Conservation (phyloP, 2,888 invertebrate genomes). For the Diarsia rubi region DNA sequence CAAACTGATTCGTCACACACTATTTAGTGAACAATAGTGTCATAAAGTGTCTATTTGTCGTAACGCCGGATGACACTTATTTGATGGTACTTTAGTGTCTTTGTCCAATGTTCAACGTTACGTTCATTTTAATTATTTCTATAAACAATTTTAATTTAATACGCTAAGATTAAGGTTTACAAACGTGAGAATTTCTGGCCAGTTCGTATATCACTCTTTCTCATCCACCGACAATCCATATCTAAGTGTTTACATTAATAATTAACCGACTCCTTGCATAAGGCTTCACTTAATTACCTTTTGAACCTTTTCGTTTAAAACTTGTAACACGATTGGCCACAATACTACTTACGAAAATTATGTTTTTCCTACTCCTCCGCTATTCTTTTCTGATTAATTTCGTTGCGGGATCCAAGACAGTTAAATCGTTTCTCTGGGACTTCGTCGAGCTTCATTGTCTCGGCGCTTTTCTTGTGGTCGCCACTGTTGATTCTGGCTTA, state of each 20-base stretch:
- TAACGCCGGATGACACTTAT: slow-evolving; percentile 59
- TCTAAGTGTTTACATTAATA: neutral
- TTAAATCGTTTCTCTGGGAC: too few relatives aligned
- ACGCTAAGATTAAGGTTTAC: too few relatives aligned
- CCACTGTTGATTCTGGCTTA: too few relatives aligned
- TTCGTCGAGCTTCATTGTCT: too few relatives aligned
- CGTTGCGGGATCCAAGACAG: too few relatives aligned
- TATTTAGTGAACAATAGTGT: slow-evolving; percentile 58
- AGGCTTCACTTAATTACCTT: neutral
- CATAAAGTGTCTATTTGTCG: slow-evolving; percentile 54
- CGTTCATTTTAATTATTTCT: too few relatives aligned
- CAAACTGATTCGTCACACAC: slow-evolving; percentile 53
- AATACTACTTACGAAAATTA: too few relatives aligned
- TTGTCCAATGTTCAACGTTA: slow-evolving; percentile 31
- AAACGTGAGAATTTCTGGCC: neutral
- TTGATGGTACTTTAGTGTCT: slow-evolving; percentile 26
- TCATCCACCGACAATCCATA: neutral
- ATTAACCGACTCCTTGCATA: neutral
- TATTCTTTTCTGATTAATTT: too few relatives aligned
- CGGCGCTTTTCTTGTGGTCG: too few relatives aligned
- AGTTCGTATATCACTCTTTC: neutral
- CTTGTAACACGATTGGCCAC: neutral
- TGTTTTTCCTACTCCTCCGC: too few relatives aligned
- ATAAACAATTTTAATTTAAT: too few relatives aligned
- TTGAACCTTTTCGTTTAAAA: neutral